Percentiles rank a stretch among this genome's conserved stretches.
These are phyloP conservation scores for Nasua narica DNA, from an alignment of 2,797 vertebrate species.

Conservation along the genomic window DNA sequence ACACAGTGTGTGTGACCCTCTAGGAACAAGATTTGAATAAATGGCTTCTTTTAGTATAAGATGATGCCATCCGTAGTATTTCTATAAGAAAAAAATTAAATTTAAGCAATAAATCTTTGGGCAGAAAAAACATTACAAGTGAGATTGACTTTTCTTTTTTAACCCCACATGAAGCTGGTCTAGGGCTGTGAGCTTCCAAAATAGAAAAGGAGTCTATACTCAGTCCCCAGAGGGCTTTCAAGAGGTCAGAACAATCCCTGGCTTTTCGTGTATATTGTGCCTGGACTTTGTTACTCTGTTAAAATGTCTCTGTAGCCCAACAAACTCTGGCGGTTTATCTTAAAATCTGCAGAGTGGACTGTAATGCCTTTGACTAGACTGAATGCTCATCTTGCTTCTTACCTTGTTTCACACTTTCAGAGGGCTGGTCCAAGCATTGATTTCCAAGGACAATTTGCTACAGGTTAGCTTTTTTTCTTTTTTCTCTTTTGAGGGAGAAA, in stretches of 20 bases:
- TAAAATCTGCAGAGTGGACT: not conserved
- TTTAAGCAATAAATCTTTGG: not conserved
- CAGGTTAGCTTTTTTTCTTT: not conserved
- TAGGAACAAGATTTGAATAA: conserved; percentile 16
- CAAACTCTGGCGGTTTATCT: not conserved
- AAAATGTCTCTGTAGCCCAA: not conserved
- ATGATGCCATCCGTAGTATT: not conserved
- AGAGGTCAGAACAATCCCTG: conserved; percentile 9
- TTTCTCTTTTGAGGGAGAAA: not conserved
- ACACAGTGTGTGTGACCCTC: not conserved
- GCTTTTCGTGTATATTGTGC: not conserved
- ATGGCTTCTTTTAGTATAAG: not conserved
- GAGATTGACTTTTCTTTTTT: conserved; percentile 9
- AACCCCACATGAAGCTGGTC: not conserved
- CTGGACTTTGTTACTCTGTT: not conserved
- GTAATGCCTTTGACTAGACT: not conserved
- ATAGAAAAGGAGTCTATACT: not conserved
- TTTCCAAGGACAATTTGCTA: not conserved
- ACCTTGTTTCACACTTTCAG: not conserved
- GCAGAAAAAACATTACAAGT: not conserved
- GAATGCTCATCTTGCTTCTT: not conserved
- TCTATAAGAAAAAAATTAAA: not conserved
- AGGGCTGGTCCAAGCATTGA: not conserved
- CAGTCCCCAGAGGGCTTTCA: not conserved
- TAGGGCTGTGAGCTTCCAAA: not conserved